Base-by-base conservation (phyloP, 2,797 vertebrate genomes). In the Alectoris magna region DNA sequence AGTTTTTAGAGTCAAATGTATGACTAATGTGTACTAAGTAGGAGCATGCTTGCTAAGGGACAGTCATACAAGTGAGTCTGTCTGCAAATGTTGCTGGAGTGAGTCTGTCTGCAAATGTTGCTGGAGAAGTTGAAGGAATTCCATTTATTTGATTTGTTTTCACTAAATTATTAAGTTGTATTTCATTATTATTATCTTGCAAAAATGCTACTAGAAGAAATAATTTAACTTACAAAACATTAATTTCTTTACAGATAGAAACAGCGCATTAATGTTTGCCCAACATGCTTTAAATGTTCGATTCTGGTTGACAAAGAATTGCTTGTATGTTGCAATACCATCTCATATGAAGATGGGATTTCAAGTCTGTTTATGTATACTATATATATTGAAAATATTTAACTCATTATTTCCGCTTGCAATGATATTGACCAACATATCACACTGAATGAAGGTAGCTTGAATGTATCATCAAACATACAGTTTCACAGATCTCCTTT, bases 21-120 rank as follows among this genome's bases (percentile, higher is more conserved):
- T 75, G 23, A 67, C 67, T 78, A 36, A 82, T 11, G 4, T 4
- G 4, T 14, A 29, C 58, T 41, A 48, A 41, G 3, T 14, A 81
- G 34, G 6, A 78, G 11, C 2, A 18, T 17, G 11, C 8, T 36
- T 77, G 43, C 9, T 49, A 62, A 81, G 15, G 7, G 7, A 71
- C 14, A 74, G 31, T 31, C 6, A 41, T 0, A 16, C 6, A 9
- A 18, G 31, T 8, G 9, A 2, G 8, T 7, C 2, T 48, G 19
- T 64, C 36, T 67, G 43, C 31, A 24, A 17, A 17, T 34, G 7
- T 63, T 68, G 34, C 34, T 34, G 34, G 34, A 18, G 31, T 8
- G 9, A 2, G 8, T 7, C 2, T 48, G 19, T 64, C 36, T 67
- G 43, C 31, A 24, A 17, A 17, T 69, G 39, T 41, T 75, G n/a